These are phyloP conservation scores for Unio delphinus DNA, from an alignment of 2,888 invertebrate genomes.

Conservation along the genomic window DNA sequence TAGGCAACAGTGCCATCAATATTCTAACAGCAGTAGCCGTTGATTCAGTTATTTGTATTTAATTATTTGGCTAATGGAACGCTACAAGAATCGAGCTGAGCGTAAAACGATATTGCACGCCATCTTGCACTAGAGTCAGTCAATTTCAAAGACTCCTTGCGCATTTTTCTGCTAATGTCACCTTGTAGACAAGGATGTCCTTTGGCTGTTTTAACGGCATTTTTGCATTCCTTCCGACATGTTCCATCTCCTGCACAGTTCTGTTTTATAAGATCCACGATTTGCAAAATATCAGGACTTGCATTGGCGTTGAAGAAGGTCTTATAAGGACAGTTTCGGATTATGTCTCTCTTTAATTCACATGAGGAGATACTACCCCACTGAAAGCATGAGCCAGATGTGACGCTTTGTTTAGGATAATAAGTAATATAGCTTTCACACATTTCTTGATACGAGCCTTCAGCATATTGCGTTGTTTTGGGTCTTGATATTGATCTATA, in stretches of 20 bases:
- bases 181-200: too few relatives aligned
- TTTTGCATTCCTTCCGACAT: too few relatives aligned
- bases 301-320: too few relatives aligned
- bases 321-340: too few relatives aligned
- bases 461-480: slow-evolving; percentile 27
- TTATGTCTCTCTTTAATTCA: too few relatives aligned
- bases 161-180: too few relatives aligned
- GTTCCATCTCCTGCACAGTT: too few relatives aligned
- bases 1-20: background rate
- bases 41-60: background rate
- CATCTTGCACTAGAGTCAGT: background rate
- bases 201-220: too few relatives aligned
- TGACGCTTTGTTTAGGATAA: slow-evolving; percentile 36
- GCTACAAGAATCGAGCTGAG: slow-evolving; percentile 6
- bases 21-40: background rate
- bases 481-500: slow-evolving; percentile 27
- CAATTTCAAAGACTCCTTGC: too few relatives aligned
- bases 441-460: slow-evolving; percentile 53
- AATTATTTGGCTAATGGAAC: slow-evolving; percentile 3
- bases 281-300: too few relatives aligned
- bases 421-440: slow-evolving; percentile 50
- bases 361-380: background rate
- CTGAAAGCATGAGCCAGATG: slow-evolving; percentile 27
- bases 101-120: background rate
- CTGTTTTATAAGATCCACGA: too few relatives aligned